phyloP scores from a whole-genome alignment of 2,113 vertebrate genomes.

The Formicarius rufipectus region DNA sequence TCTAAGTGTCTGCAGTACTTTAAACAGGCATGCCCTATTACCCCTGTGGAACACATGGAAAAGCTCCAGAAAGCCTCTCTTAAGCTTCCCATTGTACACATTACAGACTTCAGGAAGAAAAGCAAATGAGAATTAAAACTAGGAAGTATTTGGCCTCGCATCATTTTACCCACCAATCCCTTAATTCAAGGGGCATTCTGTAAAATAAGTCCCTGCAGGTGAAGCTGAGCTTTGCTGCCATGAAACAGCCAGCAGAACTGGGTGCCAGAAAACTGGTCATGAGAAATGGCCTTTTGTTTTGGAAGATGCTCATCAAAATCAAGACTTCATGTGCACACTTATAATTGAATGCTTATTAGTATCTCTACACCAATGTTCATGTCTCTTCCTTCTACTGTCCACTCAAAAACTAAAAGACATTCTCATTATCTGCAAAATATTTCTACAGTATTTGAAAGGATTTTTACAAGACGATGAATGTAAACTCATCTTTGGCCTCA shows the following conservation, averaged over 20 bases:
- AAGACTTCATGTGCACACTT: background rate
- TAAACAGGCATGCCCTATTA: conserved; percentile 5
- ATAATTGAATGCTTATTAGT: background rate
- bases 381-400: background rate
- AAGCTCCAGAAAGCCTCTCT: conserved; percentile 1
- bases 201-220: background rate
- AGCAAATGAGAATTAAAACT: background rate
- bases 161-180: background rate
- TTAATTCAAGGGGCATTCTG: background rate
- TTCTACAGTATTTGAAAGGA: background rate
- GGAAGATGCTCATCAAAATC: background rate
- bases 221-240: background rate
- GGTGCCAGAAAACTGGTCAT: background rate
- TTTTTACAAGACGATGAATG: background rate
- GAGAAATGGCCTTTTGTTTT: background rate
- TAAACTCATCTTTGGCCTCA: background rate
- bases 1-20: conserved; percentile 18
- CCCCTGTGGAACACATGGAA: background rate
- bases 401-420: background rate
- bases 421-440: background rate
- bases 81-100: background rate
- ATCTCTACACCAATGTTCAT: background rate
- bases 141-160: background rate
- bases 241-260: background rate
- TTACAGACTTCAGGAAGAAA: background rate